Base-by-base conservation (phyloP, 2,888 invertebrate genomes). In the Pristionchus fissidentatus region DNA sequence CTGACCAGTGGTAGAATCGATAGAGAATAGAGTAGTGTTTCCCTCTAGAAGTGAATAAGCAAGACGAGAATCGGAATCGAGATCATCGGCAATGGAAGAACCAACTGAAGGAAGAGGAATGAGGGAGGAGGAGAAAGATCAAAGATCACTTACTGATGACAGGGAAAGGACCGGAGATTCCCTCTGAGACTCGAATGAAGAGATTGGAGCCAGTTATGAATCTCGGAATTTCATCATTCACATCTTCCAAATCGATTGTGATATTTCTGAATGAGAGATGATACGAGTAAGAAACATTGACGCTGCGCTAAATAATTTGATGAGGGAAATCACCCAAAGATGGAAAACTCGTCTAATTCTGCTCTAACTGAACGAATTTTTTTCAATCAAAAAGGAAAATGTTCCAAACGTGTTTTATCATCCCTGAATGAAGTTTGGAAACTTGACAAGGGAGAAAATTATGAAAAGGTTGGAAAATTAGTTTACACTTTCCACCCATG, bases 191-290 rank as follows among this genome's bases (percentile, higher is more conserved):
- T n/a, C 84, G 52, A 29, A 57, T 73, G 5, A 87, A 57, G 77
- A 89, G 86, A 1, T 85, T 84, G 52, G 86, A 85, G 13, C 89
- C 89, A 19, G 86, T 86, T 13, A 89, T 82, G 73, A 89, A 90
- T 19, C 87, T 81, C 0, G 89, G 89, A 1, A 82, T n/a, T 43
- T 90, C 89, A 62, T 89, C 89, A 75, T 89, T 90, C 46, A 86
- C 87, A 79, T 89, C 88, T 35, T 83, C 85, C n/a, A 90, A 60
- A 1, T 83, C 46, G 2, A 89, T 80, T 13, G 80, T 75, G 26
- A 89, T 73, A 38, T 84, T 84, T 8, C 84, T 84, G 55, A 70
- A 85, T 49, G 13, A 49, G 49, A 13, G n/a, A n/a, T n/a, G n/a
- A 49, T 60, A 70, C 29, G 19, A 38, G n/a, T n/a, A n/a, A n/a